A percentile compares a stretch with the other conserved stretches of the same genome.
These are phyloP conservation scores for Dromius quadrimaculatus DNA, from an alignment of 2,888 invertebrate genomes.

Conservation along the genomic window DNA sequence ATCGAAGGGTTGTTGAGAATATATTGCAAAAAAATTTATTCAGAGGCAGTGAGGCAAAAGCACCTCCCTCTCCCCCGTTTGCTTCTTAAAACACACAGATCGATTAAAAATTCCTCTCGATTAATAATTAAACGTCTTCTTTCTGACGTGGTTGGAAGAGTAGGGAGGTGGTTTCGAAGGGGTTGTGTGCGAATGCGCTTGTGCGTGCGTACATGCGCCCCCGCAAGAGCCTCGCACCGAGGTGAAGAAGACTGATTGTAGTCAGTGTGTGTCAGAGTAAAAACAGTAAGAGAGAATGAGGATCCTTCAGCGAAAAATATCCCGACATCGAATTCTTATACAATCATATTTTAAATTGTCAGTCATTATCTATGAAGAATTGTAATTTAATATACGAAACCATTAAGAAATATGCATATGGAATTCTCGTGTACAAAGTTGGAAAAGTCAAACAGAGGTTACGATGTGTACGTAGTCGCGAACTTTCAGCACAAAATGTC, in stretches of 20 bases:
- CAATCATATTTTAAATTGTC: slow-evolving; percentile 8
- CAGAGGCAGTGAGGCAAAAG: slow-evolving; percentile 53
- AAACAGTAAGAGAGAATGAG: slow-evolving; percentile 72
- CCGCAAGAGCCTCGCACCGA: slow-evolving; percentile 56
- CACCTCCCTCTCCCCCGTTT: slow-evolving; percentile 54
- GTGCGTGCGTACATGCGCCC: slow-evolving; percentile 44
- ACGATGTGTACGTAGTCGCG: slow-evolving; percentile 15
- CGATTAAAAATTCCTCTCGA: slow-evolving; percentile 61
- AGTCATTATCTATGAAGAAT: slow-evolving; percentile 34
- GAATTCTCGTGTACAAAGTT: slow-evolving; percentile 40
- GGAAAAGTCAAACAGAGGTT: slow-evolving; percentile 45
- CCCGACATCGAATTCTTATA: neutral
- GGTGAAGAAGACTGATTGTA: slow-evolving; percentile 66
- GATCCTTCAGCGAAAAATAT: neutral
- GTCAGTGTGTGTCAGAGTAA: slow-evolving; percentile 66
- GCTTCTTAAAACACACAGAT: slow-evolving; percentile 57
- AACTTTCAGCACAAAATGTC: slow-evolving; percentile 33
- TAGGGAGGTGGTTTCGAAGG: slow-evolving; percentile 44
- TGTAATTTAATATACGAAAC: slow-evolving; percentile 43
- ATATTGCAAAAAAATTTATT: slow-evolving; percentile 43
- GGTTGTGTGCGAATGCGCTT: slow-evolving; percentile 30
- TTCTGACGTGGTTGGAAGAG: slow-evolving; percentile 57
- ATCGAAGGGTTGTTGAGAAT: slow-evolving; percentile 28
- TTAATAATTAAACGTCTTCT: slow-evolving; percentile 60
- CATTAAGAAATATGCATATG: slow-evolving; percentile 47